Evolutionary conservation across 2,888 invertebrate genomes (phyloP).

Genomic region (Cheiracanthium punctorium): DNA sequence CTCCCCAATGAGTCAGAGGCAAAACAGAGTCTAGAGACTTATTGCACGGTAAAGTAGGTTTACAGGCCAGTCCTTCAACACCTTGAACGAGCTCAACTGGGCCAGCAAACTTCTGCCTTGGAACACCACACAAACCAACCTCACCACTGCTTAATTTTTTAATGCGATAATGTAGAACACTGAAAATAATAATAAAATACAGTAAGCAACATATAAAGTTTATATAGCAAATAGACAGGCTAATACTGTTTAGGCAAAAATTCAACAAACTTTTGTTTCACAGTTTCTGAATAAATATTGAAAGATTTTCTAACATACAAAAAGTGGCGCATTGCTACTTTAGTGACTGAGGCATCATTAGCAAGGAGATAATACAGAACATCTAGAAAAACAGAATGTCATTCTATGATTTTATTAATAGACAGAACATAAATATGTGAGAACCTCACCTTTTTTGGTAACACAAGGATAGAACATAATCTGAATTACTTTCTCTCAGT

Average conservation of each 20-base stretch:
- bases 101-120: constrained; percentile 71
- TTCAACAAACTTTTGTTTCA: too few relatives aligned
- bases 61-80: constrained; percentile 72
- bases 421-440: background rate
- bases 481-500: constrained; percentile 72
- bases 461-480: constrained; percentile 73
- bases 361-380: background rate
- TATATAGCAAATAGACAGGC: too few relatives aligned
- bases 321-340: too few relatives aligned
- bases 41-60: constrained; percentile 72
- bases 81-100: constrained; percentile 72
- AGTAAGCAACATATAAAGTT: too few relatives aligned
- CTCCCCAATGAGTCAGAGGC: constrained; percentile 73
- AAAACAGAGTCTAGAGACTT: constrained; percentile 72
- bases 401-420: background rate
- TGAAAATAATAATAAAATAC: constrained; percentile 1
- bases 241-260: too few relatives aligned
- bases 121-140: constrained; percentile 72
- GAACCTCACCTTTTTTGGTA: constrained; percentile 72
- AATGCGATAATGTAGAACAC: constrained; percentile 73
- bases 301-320: too few relatives aligned
- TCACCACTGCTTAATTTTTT: constrained; percentile 71
- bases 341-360: too few relatives aligned
- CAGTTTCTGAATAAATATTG: too few relatives aligned
- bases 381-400: background rate